Percentiles rank a stretch among this genome's conserved stretches.
These are phyloP conservation scores for Silurus glanis DNA, from an alignment of 2,113 vertebrate genomes.

Conservation along the genomic window DNA sequence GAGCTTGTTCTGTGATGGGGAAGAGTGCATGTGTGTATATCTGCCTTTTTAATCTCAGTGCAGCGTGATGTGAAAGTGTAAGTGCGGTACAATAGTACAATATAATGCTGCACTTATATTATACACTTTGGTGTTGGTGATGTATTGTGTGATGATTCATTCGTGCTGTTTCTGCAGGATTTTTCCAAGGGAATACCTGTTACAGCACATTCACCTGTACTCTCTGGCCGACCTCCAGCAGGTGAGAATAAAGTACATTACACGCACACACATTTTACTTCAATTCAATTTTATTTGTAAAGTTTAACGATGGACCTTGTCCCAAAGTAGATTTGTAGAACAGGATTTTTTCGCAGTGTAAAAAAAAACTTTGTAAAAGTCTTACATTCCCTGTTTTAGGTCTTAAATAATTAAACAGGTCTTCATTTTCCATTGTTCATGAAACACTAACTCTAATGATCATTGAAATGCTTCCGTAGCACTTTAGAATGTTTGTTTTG, in stretches of 20 bases:
- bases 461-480: too few relatives aligned
- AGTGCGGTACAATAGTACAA: not conserved
- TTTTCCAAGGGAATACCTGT: slow-evolving; percentile 94
- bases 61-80: not conserved
- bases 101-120: not conserved
- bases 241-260: slow-evolving; percentile 66
- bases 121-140: not conserved
- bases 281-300: too few relatives aligned
- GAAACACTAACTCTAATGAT: too few relatives aligned
- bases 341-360: too few relatives aligned
- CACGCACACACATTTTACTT: too few relatives aligned
- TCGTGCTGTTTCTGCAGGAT: slow-evolving; percentile 76
- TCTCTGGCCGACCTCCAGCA: slow-evolving; percentile 95
- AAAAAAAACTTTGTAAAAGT: too few relatives aligned
- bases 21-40: not conserved
- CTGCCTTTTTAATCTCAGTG: not conserved
- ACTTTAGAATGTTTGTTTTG: too few relatives aligned
- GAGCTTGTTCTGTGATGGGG: not conserved
- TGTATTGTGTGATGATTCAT: not conserved
- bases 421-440: too few relatives aligned
- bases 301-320: too few relatives aligned
- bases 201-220: slow-evolving; percentile 97
- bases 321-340: too few relatives aligned
- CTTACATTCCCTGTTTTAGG: too few relatives aligned
- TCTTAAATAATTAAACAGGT: too few relatives aligned